A percentile compares a stretch with the other conserved stretches of the same genome.
Conservation (phyloP, 2,888 invertebrate genomes). For the Euspilapteryx auroguttella region DNA sequence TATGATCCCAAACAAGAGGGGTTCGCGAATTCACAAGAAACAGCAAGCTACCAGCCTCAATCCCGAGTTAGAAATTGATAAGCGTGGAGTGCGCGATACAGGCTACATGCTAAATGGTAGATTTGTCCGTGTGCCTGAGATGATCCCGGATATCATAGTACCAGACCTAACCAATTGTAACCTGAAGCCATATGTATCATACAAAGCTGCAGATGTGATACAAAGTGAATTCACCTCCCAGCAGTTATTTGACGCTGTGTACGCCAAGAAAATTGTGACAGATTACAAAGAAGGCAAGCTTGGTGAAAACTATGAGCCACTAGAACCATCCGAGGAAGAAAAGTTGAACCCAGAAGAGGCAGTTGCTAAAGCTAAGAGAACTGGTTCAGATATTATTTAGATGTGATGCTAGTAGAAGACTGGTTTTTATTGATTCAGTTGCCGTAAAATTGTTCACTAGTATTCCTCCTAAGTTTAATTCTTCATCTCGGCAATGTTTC, state of each 20-base stretch:
- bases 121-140: slow-evolving; percentile 75
- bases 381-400: slow-evolving; percentile 81
- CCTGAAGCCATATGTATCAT: slow-evolving; percentile 94
- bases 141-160: slow-evolving; percentile 89
- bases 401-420: slow-evolving; percentile 7
- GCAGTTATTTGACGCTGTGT: slow-evolving; percentile 80
- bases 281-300: slow-evolving; percentile 75
- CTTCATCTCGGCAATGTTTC: too few species aligned
- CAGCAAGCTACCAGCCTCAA: slow-evolving; percentile 56
- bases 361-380: slow-evolving; percentile 66
- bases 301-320: slow-evolving; percentile 66
- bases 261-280: slow-evolving; percentile 74
- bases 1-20: slow-evolving; percentile 73
- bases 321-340: slow-evolving; percentile 75
- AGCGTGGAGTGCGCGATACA: slow-evolving; percentile 68
- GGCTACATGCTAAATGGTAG: slow-evolving; percentile 62
- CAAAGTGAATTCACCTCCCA: slow-evolving; percentile 83
- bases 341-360: slow-evolving; percentile 73
- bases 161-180: slow-evolving; percentile 83
- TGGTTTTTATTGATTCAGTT: too few species aligned
- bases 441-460: too few species aligned
- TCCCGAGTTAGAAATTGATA: slow-evolving; percentile 68
- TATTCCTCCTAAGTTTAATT: too few species aligned
- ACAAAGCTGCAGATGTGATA: slow-evolving; percentile 72
- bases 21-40: slow-evolving; percentile 67